Conservation (phyloP, 2,113 vertebrate genomes). For the Cariama cristata region DNA sequence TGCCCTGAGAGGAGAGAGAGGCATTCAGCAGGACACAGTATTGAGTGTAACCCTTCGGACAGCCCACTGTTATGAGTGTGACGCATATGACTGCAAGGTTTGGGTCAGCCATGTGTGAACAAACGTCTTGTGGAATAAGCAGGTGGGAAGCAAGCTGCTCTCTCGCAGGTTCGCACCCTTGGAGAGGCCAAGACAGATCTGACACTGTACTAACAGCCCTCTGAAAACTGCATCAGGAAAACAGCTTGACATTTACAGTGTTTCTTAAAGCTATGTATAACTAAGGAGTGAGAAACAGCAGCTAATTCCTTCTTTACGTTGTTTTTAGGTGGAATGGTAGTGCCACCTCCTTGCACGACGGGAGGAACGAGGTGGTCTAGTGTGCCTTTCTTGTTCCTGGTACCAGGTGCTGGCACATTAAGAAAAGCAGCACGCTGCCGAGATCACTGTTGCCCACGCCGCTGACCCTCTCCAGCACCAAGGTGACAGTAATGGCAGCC, state of each 20-base stretch:
- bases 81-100: not conserved
- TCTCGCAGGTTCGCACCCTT: not conserved
- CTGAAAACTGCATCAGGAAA: not conserved
- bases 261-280: not conserved
- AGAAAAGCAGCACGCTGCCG: not conserved
- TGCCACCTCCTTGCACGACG: not conserved
- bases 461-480: not conserved
- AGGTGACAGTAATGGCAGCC: not conserved
- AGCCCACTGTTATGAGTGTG: not conserved
- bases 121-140: not conserved
- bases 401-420: not conserved
- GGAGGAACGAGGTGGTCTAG: not conserved
- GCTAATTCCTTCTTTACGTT: not conserved
- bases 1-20: not conserved
- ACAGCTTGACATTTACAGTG: not conserved
- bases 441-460: accelerated
- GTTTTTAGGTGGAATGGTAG: not conserved
- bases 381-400: not conserved
- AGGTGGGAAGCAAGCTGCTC: not conserved
- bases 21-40: no score
- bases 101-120: not conserved
- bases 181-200: not conserved
- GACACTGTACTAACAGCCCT: not conserved
- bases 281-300: not conserved
- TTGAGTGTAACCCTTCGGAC: not conserved